Evolutionary conservation across 2,888 invertebrate species (phyloP).

Genomic region (Ischnus inquisitorius): DNA sequence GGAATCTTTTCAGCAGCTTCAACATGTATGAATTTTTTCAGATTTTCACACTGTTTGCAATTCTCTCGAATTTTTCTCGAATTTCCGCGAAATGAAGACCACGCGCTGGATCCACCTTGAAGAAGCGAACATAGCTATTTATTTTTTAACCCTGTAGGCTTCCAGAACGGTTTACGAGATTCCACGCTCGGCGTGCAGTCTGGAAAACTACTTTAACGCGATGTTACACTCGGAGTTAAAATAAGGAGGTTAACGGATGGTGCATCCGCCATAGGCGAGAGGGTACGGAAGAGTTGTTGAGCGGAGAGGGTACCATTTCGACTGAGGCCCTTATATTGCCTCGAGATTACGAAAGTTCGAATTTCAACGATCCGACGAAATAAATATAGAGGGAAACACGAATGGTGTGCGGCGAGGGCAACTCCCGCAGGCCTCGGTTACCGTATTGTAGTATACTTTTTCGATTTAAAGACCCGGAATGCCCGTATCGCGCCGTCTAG

Average conservation of each 20-base stretch:
- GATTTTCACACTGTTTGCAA: too few species aligned
- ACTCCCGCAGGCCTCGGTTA: slow-evolving; percentile 9
- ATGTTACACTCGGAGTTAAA: not conserved
- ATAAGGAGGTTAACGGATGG: slow-evolving; percentile 19
- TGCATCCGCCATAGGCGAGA: slow-evolving; percentile 18
- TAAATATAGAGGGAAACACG: slow-evolving; percentile 64
- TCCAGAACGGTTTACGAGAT: not conserved
- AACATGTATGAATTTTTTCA: too few species aligned
- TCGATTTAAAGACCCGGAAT: slow-evolving; percentile 60
- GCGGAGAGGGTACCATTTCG: slow-evolving; percentile 40
- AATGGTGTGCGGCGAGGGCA: slow-evolving; percentile 39
- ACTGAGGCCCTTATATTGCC: slow-evolving; percentile 56
- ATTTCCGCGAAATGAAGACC: too few species aligned
- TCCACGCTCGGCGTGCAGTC: not conserved
- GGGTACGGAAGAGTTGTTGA: slow-evolving; percentile 30
- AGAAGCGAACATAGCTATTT: not conserved
- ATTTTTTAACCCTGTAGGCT: not conserved
- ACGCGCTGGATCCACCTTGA: too few species aligned
- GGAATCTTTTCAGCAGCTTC: too few species aligned
- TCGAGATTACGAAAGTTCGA: slow-evolving; percentile 68
- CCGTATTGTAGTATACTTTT: slow-evolving; percentile 51
- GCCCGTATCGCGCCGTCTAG: slow-evolving; percentile 52
- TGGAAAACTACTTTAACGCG: not conserved
- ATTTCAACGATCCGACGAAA: slow-evolving; percentile 61
- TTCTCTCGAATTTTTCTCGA: not conserved